Evolutionary conservation across 1,140 invertebrate species (phyloP).

Genomic region (Coenobita brevimanus): DNA sequence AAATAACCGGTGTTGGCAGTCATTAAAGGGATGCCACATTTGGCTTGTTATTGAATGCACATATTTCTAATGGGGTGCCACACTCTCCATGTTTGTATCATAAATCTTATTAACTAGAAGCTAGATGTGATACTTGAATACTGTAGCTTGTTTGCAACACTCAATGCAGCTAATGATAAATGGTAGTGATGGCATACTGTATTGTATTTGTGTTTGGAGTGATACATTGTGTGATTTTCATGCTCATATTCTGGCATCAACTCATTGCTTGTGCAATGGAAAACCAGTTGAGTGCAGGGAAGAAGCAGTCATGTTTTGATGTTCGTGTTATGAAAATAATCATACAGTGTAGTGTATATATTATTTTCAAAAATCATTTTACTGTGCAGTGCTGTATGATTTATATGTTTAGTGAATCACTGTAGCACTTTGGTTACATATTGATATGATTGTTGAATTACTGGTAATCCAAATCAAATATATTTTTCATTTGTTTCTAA

Average conservation of each 20-base stretch:
- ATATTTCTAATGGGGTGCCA: background rate
- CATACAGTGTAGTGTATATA: no score
- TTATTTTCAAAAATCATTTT: no score
- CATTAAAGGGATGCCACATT: slow-evolving; percentile 18
- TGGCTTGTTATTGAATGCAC: slow-evolving; percentile 32
- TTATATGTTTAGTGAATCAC: no score
- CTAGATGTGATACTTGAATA: slow-evolving; percentile 52
- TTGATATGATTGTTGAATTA: no score
- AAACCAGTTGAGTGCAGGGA: no score
- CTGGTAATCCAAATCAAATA: no score
- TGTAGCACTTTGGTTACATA: no score
- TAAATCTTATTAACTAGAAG: slow-evolving; percentile 22
- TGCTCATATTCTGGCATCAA: slow-evolving; percentile 49
- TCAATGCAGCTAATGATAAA: slow-evolving; percentile 55
- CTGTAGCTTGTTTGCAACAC: slow-evolving; percentile 54
- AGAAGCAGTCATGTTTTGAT: no score
- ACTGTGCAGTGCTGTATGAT: no score
- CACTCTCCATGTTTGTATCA: slow-evolving; percentile 25
- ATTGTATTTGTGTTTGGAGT: slow-evolving; percentile 61
- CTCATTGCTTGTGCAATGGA: no score
- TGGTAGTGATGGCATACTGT: slow-evolving; percentile 25
- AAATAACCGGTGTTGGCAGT: slow-evolving; percentile 17
- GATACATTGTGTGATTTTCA: slow-evolving; percentile 52
- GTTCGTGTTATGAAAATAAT: no score
- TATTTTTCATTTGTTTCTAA: no score